A percentile compares a stretch with the other conserved stretches of the same genome.
These are phyloP conservation scores for Thinocorus orbignyianus DNA, from an alignment of 2,113 vertebrate species.

Conservation along the genomic window DNA sequence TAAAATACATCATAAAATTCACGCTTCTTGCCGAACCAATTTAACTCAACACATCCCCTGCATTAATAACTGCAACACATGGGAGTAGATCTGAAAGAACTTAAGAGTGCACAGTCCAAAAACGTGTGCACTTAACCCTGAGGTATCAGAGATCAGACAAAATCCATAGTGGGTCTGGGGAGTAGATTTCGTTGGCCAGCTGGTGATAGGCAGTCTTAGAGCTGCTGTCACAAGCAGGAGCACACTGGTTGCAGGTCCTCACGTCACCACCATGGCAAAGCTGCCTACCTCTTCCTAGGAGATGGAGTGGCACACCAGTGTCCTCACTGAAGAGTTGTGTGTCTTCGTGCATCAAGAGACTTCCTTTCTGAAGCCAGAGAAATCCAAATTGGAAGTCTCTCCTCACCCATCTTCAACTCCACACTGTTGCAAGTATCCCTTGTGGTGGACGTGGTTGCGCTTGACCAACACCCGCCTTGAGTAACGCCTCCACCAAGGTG, in stretches of 20 bases:
- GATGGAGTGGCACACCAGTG: not conserved
- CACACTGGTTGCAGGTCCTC: not conserved
- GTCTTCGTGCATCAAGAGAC: not conserved
- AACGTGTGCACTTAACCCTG: not conserved
- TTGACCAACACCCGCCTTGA: not conserved
- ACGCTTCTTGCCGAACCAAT: constrained; percentile 43
- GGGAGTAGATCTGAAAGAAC: constrained; percentile 21
- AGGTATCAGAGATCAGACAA: not conserved
- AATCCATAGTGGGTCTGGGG: not conserved
- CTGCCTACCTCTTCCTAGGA: not conserved
- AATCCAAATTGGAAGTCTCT: not conserved
- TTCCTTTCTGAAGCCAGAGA: not conserved
- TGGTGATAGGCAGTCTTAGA: not conserved
- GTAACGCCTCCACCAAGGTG: not conserved
- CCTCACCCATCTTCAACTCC: not conserved
- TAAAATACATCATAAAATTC: constrained; percentile 75
- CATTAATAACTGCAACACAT: constrained; percentile 48
- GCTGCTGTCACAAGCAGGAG: not conserved
- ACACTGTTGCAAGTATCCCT: rapidly evolving
- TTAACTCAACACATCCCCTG: constrained; percentile 62
- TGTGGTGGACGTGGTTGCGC: rapidly evolving
- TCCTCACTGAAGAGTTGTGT: rapidly evolving
- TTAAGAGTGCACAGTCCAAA: constrained; percentile 5
- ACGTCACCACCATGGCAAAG: not conserved
- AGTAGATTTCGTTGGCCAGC: not conserved